Evolutionary conservation across 2,888 invertebrate species (phyloP).

Genomic region (Drosophila monieri): DNA sequence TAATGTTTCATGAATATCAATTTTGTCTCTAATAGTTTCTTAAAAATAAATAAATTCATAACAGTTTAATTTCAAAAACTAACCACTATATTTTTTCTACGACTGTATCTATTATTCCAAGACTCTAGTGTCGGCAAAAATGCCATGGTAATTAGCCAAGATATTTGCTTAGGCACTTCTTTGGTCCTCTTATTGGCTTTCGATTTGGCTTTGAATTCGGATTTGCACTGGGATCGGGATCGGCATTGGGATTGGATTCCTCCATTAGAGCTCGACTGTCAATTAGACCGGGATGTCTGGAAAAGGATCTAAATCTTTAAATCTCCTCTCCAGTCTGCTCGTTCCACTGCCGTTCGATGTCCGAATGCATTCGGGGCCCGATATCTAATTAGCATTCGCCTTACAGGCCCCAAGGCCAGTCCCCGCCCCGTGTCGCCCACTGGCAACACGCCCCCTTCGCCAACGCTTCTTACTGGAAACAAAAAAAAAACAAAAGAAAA

Average conservation of each 20-base stretch:
- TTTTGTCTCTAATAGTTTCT: background rate
- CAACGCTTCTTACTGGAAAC: background rate
- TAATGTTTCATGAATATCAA: too few relatives aligned
- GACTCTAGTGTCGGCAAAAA: slow-evolving; percentile 3
- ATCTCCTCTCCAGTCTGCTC: slow-evolving; percentile 24
- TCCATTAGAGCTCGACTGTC: slow-evolving; percentile 31
- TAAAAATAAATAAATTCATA: background rate
- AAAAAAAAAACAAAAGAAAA: background rate
- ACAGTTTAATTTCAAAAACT: background rate
- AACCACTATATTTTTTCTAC: background rate
- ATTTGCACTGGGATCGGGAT: slow-evolving; percentile 3
- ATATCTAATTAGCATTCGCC: slow-evolving; percentile 39
- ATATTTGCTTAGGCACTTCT: slow-evolving; percentile 20
- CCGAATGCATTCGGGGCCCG: slow-evolving; percentile 1
- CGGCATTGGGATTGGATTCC: slow-evolving; percentile 25
- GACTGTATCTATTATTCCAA: background rate
- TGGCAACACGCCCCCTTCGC: background rate
- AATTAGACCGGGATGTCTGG: slow-evolving; percentile 33
- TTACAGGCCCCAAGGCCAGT: slow-evolving; percentile 29
- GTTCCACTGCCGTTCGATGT: background rate
- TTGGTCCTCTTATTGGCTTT: background rate
- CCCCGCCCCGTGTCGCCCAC: slow-evolving; percentile 14
- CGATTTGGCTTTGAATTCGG: slow-evolving; percentile 11
- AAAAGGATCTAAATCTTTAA: slow-evolving; percentile 6
- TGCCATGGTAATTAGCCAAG: slow-evolving; percentile 24